Conservation (phyloP, 2,113 vertebrate species). For the Orcinus orca region DNA sequence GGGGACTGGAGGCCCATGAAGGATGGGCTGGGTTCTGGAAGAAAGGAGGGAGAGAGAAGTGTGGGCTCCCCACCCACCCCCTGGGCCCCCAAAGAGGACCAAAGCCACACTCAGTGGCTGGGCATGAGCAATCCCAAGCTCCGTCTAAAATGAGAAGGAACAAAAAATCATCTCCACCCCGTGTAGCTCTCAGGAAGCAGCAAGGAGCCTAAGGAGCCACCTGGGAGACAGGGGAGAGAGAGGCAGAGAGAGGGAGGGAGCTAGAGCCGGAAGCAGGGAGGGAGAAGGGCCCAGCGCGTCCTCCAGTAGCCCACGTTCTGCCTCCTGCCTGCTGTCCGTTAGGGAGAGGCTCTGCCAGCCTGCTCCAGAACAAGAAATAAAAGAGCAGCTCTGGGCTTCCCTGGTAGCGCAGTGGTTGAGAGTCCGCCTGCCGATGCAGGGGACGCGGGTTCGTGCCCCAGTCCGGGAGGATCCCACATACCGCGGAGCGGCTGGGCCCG, state of each 20-base stretch:
- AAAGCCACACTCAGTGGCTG: neutral
- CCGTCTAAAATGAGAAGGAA: neutral
- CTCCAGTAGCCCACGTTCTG: accelerated
- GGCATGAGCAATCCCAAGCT: neutral
- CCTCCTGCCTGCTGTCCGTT: neutral
- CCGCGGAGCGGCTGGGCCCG: too few relatives aligned
- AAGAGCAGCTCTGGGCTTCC: neutral
- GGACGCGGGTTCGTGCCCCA: too few relatives aligned
- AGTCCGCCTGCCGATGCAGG: too few relatives aligned
- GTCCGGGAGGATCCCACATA: too few relatives aligned
- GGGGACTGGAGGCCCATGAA: neutral
- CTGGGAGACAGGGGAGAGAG: neutral
- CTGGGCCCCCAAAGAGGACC: neutral
- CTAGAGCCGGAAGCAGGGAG: neutral
- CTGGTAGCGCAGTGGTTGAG: too few relatives aligned
- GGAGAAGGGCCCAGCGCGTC: neutral
- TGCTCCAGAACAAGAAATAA: neutral
- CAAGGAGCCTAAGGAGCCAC: neutral
- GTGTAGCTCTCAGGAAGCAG: accelerated
- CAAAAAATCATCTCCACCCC: neutral
- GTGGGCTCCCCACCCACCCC: neutral
- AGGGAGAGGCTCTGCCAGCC: neutral
- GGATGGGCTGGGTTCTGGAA: neutral
- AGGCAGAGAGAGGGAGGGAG: neutral
- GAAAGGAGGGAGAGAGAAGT: neutral